A percentile compares a stretch with the other conserved stretches of the same genome.
phyloP scores from a whole-genome alignment of 2,888 invertebrate species.

The Steinernema carpocapsae region DNA sequence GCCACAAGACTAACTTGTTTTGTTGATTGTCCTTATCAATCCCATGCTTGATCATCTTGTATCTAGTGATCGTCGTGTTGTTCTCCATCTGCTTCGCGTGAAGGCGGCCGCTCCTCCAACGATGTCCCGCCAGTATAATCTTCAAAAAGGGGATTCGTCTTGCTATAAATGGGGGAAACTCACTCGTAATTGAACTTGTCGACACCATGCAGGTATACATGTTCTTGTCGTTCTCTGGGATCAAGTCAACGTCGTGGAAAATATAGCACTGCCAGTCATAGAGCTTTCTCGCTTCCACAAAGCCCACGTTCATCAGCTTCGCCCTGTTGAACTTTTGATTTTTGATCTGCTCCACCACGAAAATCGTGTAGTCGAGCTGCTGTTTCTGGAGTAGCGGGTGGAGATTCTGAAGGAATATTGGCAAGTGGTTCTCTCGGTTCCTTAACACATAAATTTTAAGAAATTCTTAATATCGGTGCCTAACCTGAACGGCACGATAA shows the following conservation, averaged over 20 bases:
- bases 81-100: slow-evolving; percentile 82
- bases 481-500: slow-evolving; percentile 84
- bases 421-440: slow-evolving; percentile 72
- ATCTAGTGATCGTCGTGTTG: slow-evolving; percentile 87
- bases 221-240: slow-evolving; percentile 69
- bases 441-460: slow-evolving; percentile 40
- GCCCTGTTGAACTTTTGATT: slow-evolving; percentile 82
- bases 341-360: slow-evolving; percentile 82
- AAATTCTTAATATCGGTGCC: slow-evolving; percentile 73
- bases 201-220: slow-evolving; percentile 68
- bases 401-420: slow-evolving; percentile 80
- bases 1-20: slow-evolving; percentile 57
- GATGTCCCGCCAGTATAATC: too few relatives aligned
- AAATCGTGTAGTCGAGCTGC: slow-evolving; percentile 90
- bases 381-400: slow-evolving; percentile 90
- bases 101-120: slow-evolving; percentile 95
- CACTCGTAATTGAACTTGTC: slow-evolving; percentile 68
- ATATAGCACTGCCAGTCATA: slow-evolving; percentile 71
- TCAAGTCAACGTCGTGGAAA: slow-evolving; percentile 71
- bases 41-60: slow-evolving; percentile 91
- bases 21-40: slow-evolving; percentile 82
- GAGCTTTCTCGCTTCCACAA: slow-evolving; percentile 81
- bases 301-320: slow-evolving; percentile 95
- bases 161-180: slow-evolving; percentile 25
- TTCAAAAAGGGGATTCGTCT: slow-evolving; percentile 84